Evolutionary conservation across 2,113 vertebrate genomes (phyloP), one percentile per base, ranked within the genome.

Genomic region (Chunga burmeisteri): DNA sequence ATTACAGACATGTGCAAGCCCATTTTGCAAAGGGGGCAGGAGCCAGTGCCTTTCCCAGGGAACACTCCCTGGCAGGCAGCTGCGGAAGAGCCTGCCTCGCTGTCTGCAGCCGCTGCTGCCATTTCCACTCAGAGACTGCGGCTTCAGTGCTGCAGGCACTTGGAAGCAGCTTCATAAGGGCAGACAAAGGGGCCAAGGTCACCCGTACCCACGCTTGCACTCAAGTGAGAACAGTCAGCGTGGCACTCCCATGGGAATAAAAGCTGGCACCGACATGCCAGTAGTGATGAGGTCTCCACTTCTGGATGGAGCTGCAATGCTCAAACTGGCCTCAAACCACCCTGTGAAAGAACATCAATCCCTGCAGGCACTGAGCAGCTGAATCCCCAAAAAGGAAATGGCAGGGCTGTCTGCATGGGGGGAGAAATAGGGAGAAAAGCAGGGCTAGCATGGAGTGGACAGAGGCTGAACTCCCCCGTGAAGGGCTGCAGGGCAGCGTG

Each of bases 291-390:
- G 79, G 53, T 75, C 81, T 88, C 71, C 34, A 8, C 49, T 90
- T 75, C 58, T 90, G 82, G 67, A 73, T 1, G 3, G 79, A 77
- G 94, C 86, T 70, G 82, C 1, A 3, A 73, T 68, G 88, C 82
- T 92, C 82, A 5, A 25, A 29, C 2, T 75, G 85, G 78, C 82
- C 94, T 85, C n/a, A 81, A 80, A 88, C 10, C 74, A 90, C 78
- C 91, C 91, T 40, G 49, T 62, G 79, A 68, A 94, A 83, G 79
- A 59, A 17, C 88, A 44, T 1, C 19, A 27, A 19, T 68, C 90
- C 85, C 92, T 90, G 81, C 88, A 72, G 94, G 85, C 81, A 5
- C n/a, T 3, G 73, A 89, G 92, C 94, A 95, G 88, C 90, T 92
- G 92, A 59, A 74, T 27, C 58, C 42, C 92, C 6, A 7, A 0